Evolutionary conservation across 2,888 invertebrate species (phyloP).

Genomic region (Drosophila borborema): DNA sequence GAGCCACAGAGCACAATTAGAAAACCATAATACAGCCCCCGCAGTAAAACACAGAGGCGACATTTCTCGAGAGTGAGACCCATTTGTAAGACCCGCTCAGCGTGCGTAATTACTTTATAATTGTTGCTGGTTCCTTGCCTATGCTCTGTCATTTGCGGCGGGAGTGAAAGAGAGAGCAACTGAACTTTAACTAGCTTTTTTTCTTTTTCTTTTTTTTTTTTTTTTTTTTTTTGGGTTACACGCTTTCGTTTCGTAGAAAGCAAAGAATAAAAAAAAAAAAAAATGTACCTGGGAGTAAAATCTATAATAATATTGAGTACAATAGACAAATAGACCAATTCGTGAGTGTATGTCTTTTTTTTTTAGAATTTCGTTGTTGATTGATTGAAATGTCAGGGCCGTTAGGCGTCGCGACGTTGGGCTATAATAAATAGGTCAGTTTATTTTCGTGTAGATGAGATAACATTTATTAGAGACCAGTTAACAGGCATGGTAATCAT

Average conservation of each 20-base stretch:
- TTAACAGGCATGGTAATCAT: constrained; percentile 1
- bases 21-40: background rate
- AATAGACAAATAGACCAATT: background rate
- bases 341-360: background rate
- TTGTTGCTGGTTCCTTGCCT: constrained; percentile 41
- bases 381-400: constrained; percentile 75
- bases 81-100: constrained; percentile 23
- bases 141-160: constrained; percentile 8
- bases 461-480: background rate
- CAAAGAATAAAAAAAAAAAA: constrained; percentile 16
- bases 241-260: constrained; percentile 53
- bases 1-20: constrained; percentile 4
- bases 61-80: constrained; percentile 34
- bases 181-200: constrained; percentile 26
- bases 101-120: constrained; percentile 64
- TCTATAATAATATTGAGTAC: constrained; percentile 45
- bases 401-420: constrained; percentile 23
- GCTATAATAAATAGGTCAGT: constrained; percentile 61
- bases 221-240: constrained; percentile 34
- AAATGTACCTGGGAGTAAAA: constrained; percentile 34
- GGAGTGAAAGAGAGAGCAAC: background rate
- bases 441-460: constrained; percentile 4
- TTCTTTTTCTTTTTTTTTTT: background rate
- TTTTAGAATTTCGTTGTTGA: constrained; percentile 18
- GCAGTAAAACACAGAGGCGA: constrained; percentile 21